phyloP scores from a whole-genome alignment of 2,888 invertebrate species.

The Andrena marginata region DNA sequence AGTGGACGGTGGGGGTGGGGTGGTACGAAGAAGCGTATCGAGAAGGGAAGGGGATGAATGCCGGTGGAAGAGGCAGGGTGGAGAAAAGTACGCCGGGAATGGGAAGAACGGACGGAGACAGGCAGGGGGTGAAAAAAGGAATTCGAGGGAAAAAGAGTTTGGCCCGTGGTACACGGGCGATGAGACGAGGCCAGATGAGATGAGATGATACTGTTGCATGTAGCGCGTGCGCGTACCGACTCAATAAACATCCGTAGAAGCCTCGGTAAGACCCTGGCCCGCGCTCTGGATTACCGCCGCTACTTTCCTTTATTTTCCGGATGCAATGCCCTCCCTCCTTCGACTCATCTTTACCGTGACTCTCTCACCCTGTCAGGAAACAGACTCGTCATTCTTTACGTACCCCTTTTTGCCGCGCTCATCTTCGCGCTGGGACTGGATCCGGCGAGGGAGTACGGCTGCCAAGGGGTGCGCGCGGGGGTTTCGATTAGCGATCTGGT shows the following conservation, averaged over 20 bases:
- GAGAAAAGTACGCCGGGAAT: neutral
- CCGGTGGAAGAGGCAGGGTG: neutral
- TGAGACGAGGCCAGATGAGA: slow-evolving; percentile 75
- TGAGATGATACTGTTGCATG: slow-evolving; percentile 76
- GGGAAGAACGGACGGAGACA: slow-evolving; percentile 13
- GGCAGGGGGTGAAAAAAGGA: slow-evolving; percentile 10
- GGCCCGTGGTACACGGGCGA: slow-evolving; percentile 65
- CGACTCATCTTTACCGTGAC: slow-evolving; percentile 61
- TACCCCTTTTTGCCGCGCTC: slow-evolving; percentile 23
- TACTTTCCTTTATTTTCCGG: slow-evolving; percentile 81
- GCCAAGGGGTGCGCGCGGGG: too few species aligned
- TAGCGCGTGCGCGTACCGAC: slow-evolving; percentile 81
- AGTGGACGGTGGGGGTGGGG: slow-evolving; percentile 36
- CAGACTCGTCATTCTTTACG: slow-evolving; percentile 65
- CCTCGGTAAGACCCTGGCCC: slow-evolving; percentile 81
- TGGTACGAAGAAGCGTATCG: slow-evolving; percentile 8
- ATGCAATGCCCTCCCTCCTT: slow-evolving; percentile 68
- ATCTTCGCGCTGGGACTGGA: too few species aligned
- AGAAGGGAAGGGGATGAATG: neutral
- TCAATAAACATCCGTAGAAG: slow-evolving; percentile 84
- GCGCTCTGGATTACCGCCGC: slow-evolving; percentile 83
- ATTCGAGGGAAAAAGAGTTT: slow-evolving; percentile 28
- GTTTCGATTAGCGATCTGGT: too few species aligned
- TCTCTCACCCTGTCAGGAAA: slow-evolving; percentile 46
- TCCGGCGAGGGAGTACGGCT: too few species aligned